These are phyloP conservation scores for Linurgus olivaceus DNA, from an alignment of 2,797 vertebrate genomes.

Conservation along the genomic window DNA sequence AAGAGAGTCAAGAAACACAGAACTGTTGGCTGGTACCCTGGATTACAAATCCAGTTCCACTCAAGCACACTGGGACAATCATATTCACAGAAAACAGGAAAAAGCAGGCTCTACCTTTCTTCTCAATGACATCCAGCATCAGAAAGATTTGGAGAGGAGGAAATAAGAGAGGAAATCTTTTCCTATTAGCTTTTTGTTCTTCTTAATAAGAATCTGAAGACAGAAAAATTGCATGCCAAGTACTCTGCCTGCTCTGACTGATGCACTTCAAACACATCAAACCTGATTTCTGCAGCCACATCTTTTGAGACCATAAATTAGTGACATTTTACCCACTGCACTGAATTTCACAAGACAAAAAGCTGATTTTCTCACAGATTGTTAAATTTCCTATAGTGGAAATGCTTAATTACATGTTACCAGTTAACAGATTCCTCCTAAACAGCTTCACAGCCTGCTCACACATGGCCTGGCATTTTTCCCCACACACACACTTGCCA, in stretches of 20 bases:
- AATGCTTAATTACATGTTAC: not conserved
- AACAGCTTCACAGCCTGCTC: not conserved
- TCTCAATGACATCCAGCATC: slow-evolving; percentile 44
- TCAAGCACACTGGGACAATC: not conserved
- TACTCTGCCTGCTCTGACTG: slow-evolving; percentile 25
- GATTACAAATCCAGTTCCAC: not conserved
- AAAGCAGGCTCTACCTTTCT: slow-evolving; percentile 47
- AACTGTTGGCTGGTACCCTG: not conserved
- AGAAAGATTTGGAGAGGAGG: slow-evolving; percentile 42
- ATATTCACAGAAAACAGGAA: not conserved
- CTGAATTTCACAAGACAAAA: not conserved
- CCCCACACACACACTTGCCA: not conserved
- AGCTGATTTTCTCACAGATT: not conserved
- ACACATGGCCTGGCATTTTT: not conserved
- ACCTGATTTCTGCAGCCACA: not conserved
- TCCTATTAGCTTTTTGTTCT: slow-evolving; percentile 43
- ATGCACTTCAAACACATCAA: not conserved
- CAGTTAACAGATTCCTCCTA: not conserved
- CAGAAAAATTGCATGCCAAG: slow-evolving; percentile 26
- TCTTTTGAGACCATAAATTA: not conserved
- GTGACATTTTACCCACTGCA: not conserved
- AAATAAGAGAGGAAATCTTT: slow-evolving; percentile 44
- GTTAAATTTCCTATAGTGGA: not conserved
- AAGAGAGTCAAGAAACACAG: not conserved
- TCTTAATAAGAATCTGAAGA: slow-evolving; percentile 53